Percentiles rank a stretch among this genome's conserved stretches.
phyloP scores from a whole-genome alignment of 2,113 vertebrate genomes.

The Melanotaenia duboulayi region DNA sequence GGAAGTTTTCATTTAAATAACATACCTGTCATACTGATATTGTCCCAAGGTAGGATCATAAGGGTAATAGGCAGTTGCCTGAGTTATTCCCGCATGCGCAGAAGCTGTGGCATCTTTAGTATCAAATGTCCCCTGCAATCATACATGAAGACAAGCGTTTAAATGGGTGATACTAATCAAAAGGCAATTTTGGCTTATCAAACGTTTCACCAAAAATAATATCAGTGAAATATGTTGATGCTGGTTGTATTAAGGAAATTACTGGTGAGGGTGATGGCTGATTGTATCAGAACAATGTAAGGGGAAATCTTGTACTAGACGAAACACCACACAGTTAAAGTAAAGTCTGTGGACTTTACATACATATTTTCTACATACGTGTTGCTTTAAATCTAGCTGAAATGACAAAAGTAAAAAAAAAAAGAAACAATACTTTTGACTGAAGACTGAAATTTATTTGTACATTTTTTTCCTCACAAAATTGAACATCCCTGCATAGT shows the following conservation, averaged over 20 bases:
- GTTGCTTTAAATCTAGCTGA: no score
- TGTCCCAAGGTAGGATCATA: constrained; percentile 95
- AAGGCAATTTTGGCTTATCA: background rate
- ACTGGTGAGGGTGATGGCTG: background rate
- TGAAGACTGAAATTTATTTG: no score
- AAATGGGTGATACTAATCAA: background rate
- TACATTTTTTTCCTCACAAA: no score
- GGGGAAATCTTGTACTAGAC: background rate
- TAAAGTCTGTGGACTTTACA: background rate
- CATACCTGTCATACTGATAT: constrained; percentile 97
- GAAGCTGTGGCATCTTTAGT: constrained; percentile 92
- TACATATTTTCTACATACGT: no score
- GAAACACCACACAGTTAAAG: background rate
- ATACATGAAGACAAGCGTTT: constrained; percentile 31
- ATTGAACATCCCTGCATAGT: no score
- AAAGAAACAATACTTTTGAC: no score
- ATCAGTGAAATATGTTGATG: background rate
- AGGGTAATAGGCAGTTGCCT: constrained; percentile 93
- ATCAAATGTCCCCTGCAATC: constrained; percentile 93
- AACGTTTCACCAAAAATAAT: background rate
- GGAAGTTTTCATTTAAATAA: constrained; percentile 9
- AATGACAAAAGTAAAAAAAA: no score
- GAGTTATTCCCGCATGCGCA: constrained; percentile 92
- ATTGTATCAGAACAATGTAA: background rate
- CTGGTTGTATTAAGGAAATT: background rate